Percentiles rank a stretch among this genome's conserved stretches.
These are phyloP conservation scores for Phyllostomus hastatus DNA, from an alignment of 2,113 vertebrate genomes.

Conservation along the genomic window DNA sequence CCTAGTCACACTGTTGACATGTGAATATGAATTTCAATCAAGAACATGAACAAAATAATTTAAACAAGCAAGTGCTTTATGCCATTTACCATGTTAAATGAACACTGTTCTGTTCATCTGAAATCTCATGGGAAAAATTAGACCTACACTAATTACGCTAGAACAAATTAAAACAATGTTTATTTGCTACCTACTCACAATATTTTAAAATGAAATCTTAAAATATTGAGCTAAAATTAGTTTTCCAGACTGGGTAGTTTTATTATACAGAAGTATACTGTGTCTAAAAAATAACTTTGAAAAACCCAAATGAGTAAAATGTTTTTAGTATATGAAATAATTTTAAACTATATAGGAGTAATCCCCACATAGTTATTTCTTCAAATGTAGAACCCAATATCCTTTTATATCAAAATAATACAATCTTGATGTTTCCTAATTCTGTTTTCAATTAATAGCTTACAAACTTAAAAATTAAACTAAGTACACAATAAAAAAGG, in stretches of 20 bases:
- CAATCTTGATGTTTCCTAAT: background rate
- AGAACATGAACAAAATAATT: background rate
- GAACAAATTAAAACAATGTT: constrained; percentile 44
- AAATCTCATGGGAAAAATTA: constrained; percentile 47
- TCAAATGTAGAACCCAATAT: constrained; percentile 36
- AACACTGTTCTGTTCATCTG: constrained; percentile 28
- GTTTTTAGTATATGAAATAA: background rate
- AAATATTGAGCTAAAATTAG: constrained; percentile 38
- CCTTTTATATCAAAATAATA: constrained; percentile 42
- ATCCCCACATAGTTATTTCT: constrained; percentile 6
- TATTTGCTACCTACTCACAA: constrained; percentile 48
- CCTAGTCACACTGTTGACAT: background rate
- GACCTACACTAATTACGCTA: constrained; percentile 24
- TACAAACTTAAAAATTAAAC: constrained; percentile 57
- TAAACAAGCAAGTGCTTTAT: background rate
- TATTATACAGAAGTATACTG: constrained; percentile 15
- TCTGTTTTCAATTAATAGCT: constrained; percentile 41
- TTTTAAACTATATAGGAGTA: background rate
- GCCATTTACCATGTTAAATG: constrained; percentile 19
- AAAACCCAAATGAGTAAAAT: constrained; percentile 31
- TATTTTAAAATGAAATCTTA: constrained; percentile 53
- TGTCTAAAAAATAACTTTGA: constrained; percentile 32
- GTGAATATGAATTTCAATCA: background rate
- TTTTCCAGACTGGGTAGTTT: constrained; percentile 21
- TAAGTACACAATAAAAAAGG: constrained; percentile 50